Base-by-base conservation (phyloP, 2,113 vertebrate genomes). In the Tinamus guttatus region DNA sequence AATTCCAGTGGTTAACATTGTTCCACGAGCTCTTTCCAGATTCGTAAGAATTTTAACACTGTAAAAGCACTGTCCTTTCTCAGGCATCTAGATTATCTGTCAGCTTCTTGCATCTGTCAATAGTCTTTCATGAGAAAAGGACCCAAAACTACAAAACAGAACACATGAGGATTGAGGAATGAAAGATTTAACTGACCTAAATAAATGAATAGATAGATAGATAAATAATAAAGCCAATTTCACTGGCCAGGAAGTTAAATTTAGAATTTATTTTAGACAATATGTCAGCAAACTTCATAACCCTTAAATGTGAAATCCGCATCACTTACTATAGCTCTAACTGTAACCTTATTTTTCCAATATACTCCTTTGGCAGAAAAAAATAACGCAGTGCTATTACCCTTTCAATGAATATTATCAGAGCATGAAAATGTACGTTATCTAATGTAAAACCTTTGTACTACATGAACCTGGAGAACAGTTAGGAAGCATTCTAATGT, bases 101-200 rank as follows among this genome's bases (percentile, higher is more conserved):
- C 5, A 52, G 34, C 56, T 81, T 81, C 62, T 51, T 58, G 7
- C 52, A 47, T 40, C 32, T 62, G 18, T 40, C 22, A 41, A 27
- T 28, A 67, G 7, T 16, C 32, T 32, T 13, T 3, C 2, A 68
- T 20, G 32, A 75, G 9, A 84, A 38, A 81, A 40, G 2, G 18
- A 7, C 5, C 4, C 58, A 68, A 19, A 51, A 73, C 71, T 18
- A 76, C 45, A 67, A 1, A 4, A 36, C 4, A 0, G 13, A 52
- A 70, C 43, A 16, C 1, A 1, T 40, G 5, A n/a, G 6, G 0
- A 47, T n/a, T n/a, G 27, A 36, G 34, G 8, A 73, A 10, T 25
- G 4, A 60, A 49, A 85, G 40, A 63, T 8, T 47, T 91, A 4
- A 15, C 40, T 47, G 21, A 43, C 22, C 43, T 43, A 43, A 43